phyloP scores from a whole-genome alignment of 2,797 vertebrate species.

The Characodon lateralis region DNA sequence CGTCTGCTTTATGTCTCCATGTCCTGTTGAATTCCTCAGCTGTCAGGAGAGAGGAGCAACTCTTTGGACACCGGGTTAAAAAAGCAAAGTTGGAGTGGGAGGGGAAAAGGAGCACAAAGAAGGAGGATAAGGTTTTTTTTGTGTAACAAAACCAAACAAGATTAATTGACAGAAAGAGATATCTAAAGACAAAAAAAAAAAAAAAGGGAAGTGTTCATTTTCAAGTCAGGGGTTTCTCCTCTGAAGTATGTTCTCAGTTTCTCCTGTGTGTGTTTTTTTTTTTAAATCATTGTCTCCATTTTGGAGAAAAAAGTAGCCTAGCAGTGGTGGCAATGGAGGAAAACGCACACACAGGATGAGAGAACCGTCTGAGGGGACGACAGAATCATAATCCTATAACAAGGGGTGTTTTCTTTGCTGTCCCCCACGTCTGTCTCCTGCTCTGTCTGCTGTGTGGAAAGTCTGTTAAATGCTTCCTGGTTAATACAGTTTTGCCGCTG shows the following conservation, averaged over 20 bases:
- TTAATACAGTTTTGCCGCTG: constrained; percentile 19
- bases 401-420: constrained; percentile 43
- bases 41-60: constrained; percentile 49
- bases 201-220: constrained; percentile 50
- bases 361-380: constrained; percentile 64
- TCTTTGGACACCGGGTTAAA: constrained; percentile 67
- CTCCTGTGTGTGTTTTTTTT: constrained; percentile 29
- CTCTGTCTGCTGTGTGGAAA: constrained; percentile 29
- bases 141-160: constrained; percentile 58
- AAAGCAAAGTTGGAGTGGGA: constrained; percentile 32
- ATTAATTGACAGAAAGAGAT: constrained; percentile 39
- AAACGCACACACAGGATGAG: constrained; percentile 5
- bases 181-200: constrained; percentile 54
- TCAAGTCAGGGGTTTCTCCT: constrained; percentile 34
- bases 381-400: constrained; percentile 51
- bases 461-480: constrained; percentile 7
- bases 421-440: constrained; percentile 11
- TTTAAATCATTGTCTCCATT: constrained; percentile 20
- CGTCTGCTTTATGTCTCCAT: constrained; percentile 12
- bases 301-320: constrained; percentile 42
- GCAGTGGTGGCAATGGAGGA: constrained; percentile 14
- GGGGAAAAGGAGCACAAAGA: constrained; percentile 15
- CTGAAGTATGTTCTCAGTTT: constrained; percentile 9
- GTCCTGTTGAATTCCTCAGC: constrained; percentile 38
- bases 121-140: constrained; percentile 32